A percentile compares a stretch with the other conserved stretches of the same genome.
phyloP scores from a whole-genome alignment of 2,888 invertebrate genomes.

The Argynnis bischoffii region DNA sequence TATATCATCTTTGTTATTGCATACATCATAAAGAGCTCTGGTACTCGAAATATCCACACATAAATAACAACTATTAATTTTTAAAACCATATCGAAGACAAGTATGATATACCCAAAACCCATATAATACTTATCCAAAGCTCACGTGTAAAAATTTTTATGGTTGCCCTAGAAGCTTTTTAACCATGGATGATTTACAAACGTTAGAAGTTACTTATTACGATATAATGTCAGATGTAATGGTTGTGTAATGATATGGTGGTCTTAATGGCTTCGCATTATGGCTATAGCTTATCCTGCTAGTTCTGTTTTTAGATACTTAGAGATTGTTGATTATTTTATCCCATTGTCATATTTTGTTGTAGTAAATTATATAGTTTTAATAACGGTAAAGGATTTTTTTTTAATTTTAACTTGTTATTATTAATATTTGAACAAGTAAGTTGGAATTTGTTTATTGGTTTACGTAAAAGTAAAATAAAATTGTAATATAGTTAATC shows the following conservation, averaged over 20 bases:
- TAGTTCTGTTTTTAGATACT: conserved; percentile 29
- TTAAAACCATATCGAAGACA: conserved; percentile 16
- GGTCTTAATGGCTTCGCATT: conserved; percentile 41
- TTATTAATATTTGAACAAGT: too few relatives aligned
- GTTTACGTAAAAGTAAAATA: too few relatives aligned
- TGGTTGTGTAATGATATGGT: conserved; percentile 43
- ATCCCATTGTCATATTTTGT: conserved; percentile 5
- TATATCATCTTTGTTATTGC: background rate
- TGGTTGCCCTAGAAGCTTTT: conserved; percentile 31
- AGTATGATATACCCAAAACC: conserved; percentile 5
- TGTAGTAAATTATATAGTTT: too few relatives aligned
- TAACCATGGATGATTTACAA: conserved; percentile 39
- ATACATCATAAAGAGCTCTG: background rate
- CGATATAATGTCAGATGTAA: conserved; percentile 42
- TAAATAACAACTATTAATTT: conserved; percentile 6
- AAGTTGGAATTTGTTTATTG: too few relatives aligned
- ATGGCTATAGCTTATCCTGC: conserved; percentile 33
- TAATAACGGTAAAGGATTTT: too few relatives aligned
- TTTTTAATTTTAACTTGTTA: too few relatives aligned
- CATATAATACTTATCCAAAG: conserved; percentile 7
- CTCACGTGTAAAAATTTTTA: conserved; percentile 35
- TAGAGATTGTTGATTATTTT: conserved; percentile 12
- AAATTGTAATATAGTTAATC: too few relatives aligned
- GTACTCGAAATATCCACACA: background rate
- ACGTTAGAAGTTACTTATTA: conserved; percentile 40